Conservation (phyloP, 1,140 invertebrate species). For the Periplaneta americana region DNA sequence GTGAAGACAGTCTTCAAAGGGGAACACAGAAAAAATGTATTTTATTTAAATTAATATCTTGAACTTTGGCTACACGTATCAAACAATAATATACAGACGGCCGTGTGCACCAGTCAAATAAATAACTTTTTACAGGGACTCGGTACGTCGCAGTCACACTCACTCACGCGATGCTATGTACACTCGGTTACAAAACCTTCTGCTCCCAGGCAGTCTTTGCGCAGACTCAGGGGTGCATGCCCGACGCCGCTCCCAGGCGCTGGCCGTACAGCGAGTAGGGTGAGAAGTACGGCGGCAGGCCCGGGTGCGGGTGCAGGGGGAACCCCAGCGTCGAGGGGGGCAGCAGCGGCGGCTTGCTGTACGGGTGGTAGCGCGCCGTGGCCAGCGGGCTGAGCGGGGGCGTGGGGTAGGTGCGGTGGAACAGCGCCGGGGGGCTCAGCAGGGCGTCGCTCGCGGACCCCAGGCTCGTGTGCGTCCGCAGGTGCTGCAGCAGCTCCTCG, state of each 20-base stretch:
- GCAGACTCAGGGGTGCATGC: slow-evolving; percentile 47
- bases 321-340: slow-evolving; percentile 47
- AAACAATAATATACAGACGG: slow-evolving; percentile 6
- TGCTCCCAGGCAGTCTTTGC: neutral
- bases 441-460: slow-evolving; percentile 33
- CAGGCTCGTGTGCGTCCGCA: slow-evolving; percentile 74
- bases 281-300: slow-evolving; percentile 70
- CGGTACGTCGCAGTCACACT: too few species aligned
- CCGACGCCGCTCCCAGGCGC: slow-evolving; percentile 63
- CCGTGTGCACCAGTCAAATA: neutral
- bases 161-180: neutral
- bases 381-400: slow-evolving; percentile 78
- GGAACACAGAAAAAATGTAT: neutral
- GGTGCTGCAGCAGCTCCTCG: slow-evolving; percentile 84
- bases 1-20: too few species aligned
- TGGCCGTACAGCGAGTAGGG: slow-evolving; percentile 85
- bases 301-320: slow-evolving; percentile 57
- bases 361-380: slow-evolving; percentile 78
- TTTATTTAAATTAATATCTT: neutral
- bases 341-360: slow-evolving; percentile 66
- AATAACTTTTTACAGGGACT: neutral
- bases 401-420: slow-evolving; percentile 77
- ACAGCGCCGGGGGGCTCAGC: slow-evolving; percentile 39
- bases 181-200: neutral
- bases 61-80: slow-evolving; percentile 12